Base-by-base conservation (phyloP, 1,140 invertebrate genomes). In the Cylas formicarius region DNA sequence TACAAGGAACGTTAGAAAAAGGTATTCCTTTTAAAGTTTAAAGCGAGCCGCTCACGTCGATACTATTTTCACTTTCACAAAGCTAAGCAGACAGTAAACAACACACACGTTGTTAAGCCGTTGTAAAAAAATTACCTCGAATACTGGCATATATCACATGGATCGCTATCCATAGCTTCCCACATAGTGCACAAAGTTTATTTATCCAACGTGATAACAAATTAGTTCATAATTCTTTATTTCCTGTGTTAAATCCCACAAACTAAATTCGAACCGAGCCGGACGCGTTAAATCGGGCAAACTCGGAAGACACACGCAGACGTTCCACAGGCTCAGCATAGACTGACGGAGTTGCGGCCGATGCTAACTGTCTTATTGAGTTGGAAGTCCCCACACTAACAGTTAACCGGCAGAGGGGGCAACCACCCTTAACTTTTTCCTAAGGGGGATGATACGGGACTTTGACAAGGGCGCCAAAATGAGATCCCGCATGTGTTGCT, bases 81-180 rank as follows among this genome's bases (percentile, higher is more conserved):
- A 41, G 32, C 36, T 31, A 24, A 35, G 32, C 24, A 42, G 23
- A 29, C 35, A 46, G 32, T 37, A 44, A 42, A 9, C 26, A 44
- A 11, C n/a, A 44, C 21, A n/a, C 13, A 20, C 41, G 9, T 34
- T 11, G 26, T 14, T 21, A 17, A 16, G 14, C 20, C 19, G n/a
- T n/a, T 17, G 3, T 38, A 35, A 44, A n/a, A 37, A 37, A 39
- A 16, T 44, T 49, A 55, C 53, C 53, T 52, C 34, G 51, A 33
- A 47, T 37, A 53, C 35, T 56, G 42, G 45, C 54, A 56, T 18
- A 41, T 32, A 37, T 53, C 44, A 24, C 54, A 56, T n/a, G 48
- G 23, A 39, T 51, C 45, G 22, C 36, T 48, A 11, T 10, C 35
- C 2, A 48, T 17, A 42, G 54, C 39, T 33, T 56, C 54, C 54